These are phyloP conservation scores for Protaetia brevitarsis DNA, from an alignment of 1,140 invertebrate species.

Conservation along the genomic window DNA sequence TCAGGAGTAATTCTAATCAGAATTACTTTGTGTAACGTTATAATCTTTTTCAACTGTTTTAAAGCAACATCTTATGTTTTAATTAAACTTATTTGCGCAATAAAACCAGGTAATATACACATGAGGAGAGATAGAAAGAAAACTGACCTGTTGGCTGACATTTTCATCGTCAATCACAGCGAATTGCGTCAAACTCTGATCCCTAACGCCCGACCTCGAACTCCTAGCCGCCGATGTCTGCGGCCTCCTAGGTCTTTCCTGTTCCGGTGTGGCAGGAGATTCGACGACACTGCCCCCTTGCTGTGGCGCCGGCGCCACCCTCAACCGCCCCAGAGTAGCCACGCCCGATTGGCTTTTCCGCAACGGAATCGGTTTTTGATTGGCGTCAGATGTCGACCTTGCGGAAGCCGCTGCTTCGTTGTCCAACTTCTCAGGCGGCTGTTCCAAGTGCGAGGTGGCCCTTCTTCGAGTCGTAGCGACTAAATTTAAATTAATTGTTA, in stretches of 20 bases:
- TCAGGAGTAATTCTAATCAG: too few relatives aligned
- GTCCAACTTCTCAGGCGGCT: slow-evolving; percentile 44
- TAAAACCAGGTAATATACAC: too few relatives aligned
- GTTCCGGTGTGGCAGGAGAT: slow-evolving; percentile 46
- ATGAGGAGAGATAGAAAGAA: too few relatives aligned
- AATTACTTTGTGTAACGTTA: too few relatives aligned
- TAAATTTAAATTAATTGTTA: neutral
- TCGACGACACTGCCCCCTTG: slow-evolving; percentile 41
- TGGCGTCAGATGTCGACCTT: slow-evolving; percentile 42
- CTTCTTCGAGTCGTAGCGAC: slow-evolving; percentile 39
- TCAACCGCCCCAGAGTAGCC: slow-evolving; percentile 58
- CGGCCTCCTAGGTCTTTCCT: slow-evolving; percentile 43
- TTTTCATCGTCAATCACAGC: slow-evolving; percentile 92
- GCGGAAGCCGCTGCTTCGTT: slow-evolving; percentile 45
- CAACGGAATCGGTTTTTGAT: slow-evolving; percentile 42
- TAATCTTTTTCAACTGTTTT: too few relatives aligned
- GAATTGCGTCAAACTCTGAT: slow-evolving; percentile 76
- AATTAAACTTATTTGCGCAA: too few relatives aligned
- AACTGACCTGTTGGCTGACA: slow-evolving; percentile 79
- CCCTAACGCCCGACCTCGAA: slow-evolving; percentile 48
- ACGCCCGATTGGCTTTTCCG: slow-evolving; percentile 47
- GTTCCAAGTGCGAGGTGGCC: slow-evolving; percentile 46
- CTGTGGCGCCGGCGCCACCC: slow-evolving; percentile 53
- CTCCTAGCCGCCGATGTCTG: slow-evolving; percentile 43
- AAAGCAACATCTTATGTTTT: too few relatives aligned